A percentile compares a stretch with the other conserved stretches of the same genome.
These are phyloP conservation scores for Bombus consobrinus DNA, from an alignment of 1,140 invertebrate genomes.

Conservation along the genomic window DNA sequence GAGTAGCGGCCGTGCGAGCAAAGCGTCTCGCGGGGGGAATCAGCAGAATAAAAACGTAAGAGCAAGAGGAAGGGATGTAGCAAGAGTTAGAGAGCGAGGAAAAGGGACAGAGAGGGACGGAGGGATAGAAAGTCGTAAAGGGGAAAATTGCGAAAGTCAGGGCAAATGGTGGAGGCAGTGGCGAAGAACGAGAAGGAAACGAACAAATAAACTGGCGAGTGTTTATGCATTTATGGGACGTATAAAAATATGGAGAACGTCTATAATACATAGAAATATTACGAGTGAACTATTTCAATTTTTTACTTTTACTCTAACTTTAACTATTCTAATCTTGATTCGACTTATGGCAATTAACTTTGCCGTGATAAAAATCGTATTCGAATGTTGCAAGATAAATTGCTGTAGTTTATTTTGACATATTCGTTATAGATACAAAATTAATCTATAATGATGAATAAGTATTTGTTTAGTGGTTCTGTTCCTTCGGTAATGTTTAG, in stretches of 20 bases:
- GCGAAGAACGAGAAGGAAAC: background rate
- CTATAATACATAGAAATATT: too few species aligned
- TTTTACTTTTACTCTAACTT: background rate
- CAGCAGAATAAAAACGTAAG: slow-evolving; percentile 50
- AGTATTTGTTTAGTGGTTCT: background rate
- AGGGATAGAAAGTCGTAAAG: slow-evolving; percentile 5
- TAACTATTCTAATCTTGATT: background rate
- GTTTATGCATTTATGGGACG: background rate
- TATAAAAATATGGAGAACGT: background rate
- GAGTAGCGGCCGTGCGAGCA: slow-evolving; percentile 69
- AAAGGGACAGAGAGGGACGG: background rate
- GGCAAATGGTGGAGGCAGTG: too few species aligned
- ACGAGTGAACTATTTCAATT: background rate
- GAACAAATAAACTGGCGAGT: background rate
- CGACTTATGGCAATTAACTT: background rate
- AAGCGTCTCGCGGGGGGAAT: slow-evolving; percentile 60
- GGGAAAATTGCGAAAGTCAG: background rate
- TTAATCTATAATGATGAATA: background rate
- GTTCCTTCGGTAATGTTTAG: background rate
- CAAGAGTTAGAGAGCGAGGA: background rate
- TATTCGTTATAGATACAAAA: background rate
- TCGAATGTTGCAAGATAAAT: background rate
- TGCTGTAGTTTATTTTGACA: background rate
- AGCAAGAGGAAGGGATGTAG: background rate
- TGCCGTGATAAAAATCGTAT: background rate